phyloP scores from a whole-genome alignment of 37 sponge, comb jelly and placozoan genomes.

The Spongilla lacustris region DNA sequence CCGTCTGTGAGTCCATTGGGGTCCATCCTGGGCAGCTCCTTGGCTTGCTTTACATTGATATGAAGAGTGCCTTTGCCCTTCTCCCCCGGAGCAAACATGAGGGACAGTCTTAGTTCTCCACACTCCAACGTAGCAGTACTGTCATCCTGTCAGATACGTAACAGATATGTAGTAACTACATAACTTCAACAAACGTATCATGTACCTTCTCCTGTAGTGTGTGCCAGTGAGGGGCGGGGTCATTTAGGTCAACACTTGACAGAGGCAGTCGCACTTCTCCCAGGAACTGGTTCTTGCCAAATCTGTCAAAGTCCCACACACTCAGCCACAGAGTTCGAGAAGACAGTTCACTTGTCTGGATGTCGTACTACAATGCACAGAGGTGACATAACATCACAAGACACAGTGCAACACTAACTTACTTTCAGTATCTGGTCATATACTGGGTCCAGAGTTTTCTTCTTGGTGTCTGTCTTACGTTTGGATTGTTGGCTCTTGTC shows the following conservation, averaged over 20 bases:
- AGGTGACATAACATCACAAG: too few relatives aligned
- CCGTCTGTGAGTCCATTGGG: conserved; percentile 19
- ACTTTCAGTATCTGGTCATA: conserved; percentile 55
- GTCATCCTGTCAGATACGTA: too few relatives aligned
- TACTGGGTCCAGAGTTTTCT: conserved; percentile 45
- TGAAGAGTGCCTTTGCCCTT: conserved; percentile 29
- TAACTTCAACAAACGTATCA: too few relatives aligned
- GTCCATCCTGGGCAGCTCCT: conserved; percentile 39
- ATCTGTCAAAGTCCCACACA: conserved; percentile 72
- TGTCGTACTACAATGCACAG: too few relatives aligned
- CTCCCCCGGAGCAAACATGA: too few relatives aligned
- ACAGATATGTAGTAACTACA: too few relatives aligned
- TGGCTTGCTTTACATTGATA: conserved; percentile 36
- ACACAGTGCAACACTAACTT: neutral
- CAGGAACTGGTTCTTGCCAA: conserved; percentile 71
- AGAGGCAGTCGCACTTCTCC: conserved; percentile 75
- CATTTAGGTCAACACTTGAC: conserved; percentile 33
- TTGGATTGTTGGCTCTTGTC: conserved; percentile 52
- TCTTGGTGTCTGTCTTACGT: conserved; percentile 38
- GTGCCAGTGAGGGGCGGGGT: conserved; percentile 24
- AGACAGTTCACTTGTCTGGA: too few relatives aligned
- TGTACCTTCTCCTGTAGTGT: conserved; percentile 49
- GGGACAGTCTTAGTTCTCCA: too few relatives aligned
- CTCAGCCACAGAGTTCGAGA: conserved; percentile 62
- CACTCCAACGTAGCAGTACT: too few relatives aligned